These are phyloP conservation scores for Calephelis nemesis DNA, from an alignment of 1,140 invertebrate genomes.

Conservation along the genomic window DNA sequence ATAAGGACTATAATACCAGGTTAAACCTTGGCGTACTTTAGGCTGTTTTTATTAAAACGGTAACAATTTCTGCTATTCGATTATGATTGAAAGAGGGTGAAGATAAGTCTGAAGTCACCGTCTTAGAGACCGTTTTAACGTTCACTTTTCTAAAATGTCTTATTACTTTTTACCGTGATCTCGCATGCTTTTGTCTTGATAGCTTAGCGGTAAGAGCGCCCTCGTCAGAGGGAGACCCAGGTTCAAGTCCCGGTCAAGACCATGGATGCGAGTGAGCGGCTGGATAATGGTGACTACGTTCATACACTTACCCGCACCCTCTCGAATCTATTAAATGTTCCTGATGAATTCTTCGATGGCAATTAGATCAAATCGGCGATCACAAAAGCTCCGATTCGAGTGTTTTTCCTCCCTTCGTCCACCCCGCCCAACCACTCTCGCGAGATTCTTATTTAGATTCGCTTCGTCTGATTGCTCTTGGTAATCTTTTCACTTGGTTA, in stretches of 20 bases:
- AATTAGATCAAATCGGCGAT: constrained; percentile 70
- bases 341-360: constrained; percentile 63
- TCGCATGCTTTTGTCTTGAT: constrained; percentile 75
- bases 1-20: no score
- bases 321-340: constrained; percentile 48
- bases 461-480: constrained; percentile 78
- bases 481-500: constrained; percentile 78
- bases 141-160: background rate
- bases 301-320: constrained; percentile 45
- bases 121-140: background rate
- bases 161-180: constrained; percentile 12
- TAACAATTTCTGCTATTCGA: background rate
- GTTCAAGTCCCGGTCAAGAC: constrained; percentile 78
- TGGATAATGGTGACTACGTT: constrained; percentile 30
- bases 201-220: constrained; percentile 78
- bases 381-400: constrained; percentile 64
- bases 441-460: constrained; percentile 79
- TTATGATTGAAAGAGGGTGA: background rate
- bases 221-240: constrained; percentile 69
- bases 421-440: constrained; percentile 61
- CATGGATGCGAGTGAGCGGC: constrained; percentile 47
- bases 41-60: no score
- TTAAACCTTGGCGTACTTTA: no score
- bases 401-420: constrained; percentile 64
- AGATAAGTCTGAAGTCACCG: background rate